phyloP scores from a whole-genome alignment of 1,140 invertebrate species.

The Pachyrhynchus sulphureomaculatus region DNA sequence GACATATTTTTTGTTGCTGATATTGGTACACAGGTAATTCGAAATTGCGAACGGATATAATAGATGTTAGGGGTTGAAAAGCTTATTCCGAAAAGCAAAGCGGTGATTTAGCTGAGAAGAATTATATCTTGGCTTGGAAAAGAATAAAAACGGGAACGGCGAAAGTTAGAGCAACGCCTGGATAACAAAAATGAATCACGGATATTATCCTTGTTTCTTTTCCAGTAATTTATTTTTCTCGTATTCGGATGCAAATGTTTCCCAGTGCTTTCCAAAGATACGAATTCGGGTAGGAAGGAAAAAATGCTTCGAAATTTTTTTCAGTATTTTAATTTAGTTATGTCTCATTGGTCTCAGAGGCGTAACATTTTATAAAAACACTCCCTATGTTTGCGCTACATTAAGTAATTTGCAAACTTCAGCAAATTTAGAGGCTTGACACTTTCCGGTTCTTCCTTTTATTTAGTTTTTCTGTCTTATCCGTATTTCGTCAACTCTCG shows the following conservation, averaged over 20 bases:
- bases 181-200: conserved; percentile 25
- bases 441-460: too few species aligned
- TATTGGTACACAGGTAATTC: too few species aligned
- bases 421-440: too few species aligned
- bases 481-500: too few species aligned
- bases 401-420: too few species aligned
- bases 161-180: conserved; percentile 17
- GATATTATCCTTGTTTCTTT: conserved; percentile 28
- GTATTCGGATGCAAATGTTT: conserved; percentile 25
- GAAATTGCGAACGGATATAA: too few species aligned
- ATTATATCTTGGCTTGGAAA: conserved; percentile 2
- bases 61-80: too few species aligned
- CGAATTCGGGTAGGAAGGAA: conserved; percentile 16
- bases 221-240: conserved; percentile 27
- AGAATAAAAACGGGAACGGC: conserved; percentile 21
- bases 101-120: too few species aligned
- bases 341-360: conserved; percentile 11
- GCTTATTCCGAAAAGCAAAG: too few species aligned
- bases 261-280: conserved; percentile 18
- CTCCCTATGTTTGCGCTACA: neutral
- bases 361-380: conserved; percentile 3
- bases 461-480: too few species aligned
- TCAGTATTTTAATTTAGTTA: conserved; percentile 17
- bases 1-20: neutral
- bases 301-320: conserved; percentile 4